Conservation (phyloP, 2,888 invertebrate species). For the Nomada fucata region DNA sequence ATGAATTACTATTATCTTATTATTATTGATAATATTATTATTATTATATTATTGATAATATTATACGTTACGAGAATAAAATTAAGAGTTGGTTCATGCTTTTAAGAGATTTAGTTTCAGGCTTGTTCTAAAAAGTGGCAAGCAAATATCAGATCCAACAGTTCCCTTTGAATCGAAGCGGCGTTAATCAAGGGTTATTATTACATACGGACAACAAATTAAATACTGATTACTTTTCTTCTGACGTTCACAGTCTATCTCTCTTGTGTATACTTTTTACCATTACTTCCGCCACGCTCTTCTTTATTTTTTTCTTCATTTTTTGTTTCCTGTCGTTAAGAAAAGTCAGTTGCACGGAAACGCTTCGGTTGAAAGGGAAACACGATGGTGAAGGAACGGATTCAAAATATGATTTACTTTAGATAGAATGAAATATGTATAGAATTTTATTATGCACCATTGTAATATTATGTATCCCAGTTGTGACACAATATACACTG, state of each 20-base stretch:
- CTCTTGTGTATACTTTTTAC: slow-evolving; percentile 6
- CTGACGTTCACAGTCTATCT: neutral
- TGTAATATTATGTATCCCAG: slow-evolving; percentile 84
- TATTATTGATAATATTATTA: slow-evolving; percentile 70
- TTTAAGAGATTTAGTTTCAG: slow-evolving; percentile 80
- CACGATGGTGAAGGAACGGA: slow-evolving; percentile 74
- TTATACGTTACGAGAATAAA: slow-evolving; percentile 78
- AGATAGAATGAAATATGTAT: slow-evolving; percentile 83
- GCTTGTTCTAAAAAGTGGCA: slow-evolving; percentile 75
- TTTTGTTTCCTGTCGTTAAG: neutral
- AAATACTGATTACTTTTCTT: neutral
- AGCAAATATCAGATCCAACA: slow-evolving; percentile 72
- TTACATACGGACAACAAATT: neutral
- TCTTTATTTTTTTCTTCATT: neutral
- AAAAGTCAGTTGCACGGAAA: neutral
- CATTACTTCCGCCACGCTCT: neutral
- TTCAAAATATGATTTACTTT: slow-evolving; percentile 81
- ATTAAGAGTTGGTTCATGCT: slow-evolving; percentile 82
- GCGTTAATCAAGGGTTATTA: neutral
- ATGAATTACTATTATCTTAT: slow-evolving; percentile 81
- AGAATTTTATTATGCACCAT: slow-evolving; percentile 84
- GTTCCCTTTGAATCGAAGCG: slow-evolving; percentile 76
- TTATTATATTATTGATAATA: slow-evolving; percentile 68
- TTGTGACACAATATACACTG: slow-evolving; percentile 84
- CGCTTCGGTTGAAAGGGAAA: slow-evolving; percentile 77